Base-by-base conservation (phyloP, 2,113 vertebrate genomes). In the Pycnonotus jocosus region DNA sequence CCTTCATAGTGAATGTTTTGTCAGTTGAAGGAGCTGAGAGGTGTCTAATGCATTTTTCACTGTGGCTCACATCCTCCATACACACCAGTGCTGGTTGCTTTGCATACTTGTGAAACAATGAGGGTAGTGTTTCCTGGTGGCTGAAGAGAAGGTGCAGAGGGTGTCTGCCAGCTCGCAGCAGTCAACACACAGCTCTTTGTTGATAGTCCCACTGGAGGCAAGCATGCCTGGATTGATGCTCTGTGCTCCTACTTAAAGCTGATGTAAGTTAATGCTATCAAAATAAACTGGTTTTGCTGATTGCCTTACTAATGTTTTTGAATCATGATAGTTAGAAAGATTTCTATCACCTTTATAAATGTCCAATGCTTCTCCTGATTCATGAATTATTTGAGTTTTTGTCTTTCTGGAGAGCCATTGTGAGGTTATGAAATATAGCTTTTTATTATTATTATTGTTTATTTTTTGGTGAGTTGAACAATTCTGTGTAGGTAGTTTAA, bases 121-220 rank as follows among this genome's bases (percentile, higher is more conserved):
- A 68, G 66, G 35, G 62, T 22, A 95, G 90, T 92, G 91, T 95
- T 94, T 83, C 54, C 45, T 60, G 54, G 78, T 53, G 86, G 73
- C 81, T 89, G 53, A 47, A 50, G 95, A 86, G 90, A 93, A 92
- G 90, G 92, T 95, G 86, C 86, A 70, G 73, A 91, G 94, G n/a
- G 77, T 90, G 76, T 65, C 81, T 94, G 96, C 93, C 93, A 95
- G 79, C 87, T 94, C 81, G 0, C 23, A 70, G 54, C 78, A 70
- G 74, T 50, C 94, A 95, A 91, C 93, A 95, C 90, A 88, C 68
- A 69, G 13, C 73, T 90, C 94, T 93, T 95, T 95, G 91, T 95
- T 97, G 84, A 31, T 57, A 87, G 79, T 81, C 84, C 70, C 37
- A 24, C 68, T 92, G 86, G 81, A 81, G 38, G 60, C 60, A 64